Conservation (phyloP, 2,797 vertebrate species). For the Eupleurogrammus muticus region DNA sequence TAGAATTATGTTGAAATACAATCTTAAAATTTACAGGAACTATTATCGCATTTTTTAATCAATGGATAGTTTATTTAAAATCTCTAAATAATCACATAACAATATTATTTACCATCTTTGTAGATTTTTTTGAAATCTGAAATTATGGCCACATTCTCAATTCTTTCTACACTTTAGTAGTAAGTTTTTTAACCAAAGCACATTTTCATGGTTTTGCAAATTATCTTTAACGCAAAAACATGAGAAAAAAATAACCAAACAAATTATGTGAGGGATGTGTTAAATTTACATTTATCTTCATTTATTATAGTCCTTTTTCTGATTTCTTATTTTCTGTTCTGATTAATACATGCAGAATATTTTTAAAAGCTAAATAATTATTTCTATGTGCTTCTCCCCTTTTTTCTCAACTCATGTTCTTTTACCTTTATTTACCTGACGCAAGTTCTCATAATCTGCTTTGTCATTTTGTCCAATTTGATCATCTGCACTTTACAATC, state of each 20-base stretch:
- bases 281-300: not conserved
- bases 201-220: not conserved
- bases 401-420: too few relatives aligned
- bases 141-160: not conserved
- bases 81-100: not conserved
- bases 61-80: not conserved
- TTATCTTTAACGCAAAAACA: not conserved
- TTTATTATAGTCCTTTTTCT: not conserved
- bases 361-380: not conserved
- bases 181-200: not conserved
- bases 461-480: not conserved
- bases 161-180: not conserved
- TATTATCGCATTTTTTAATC: not conserved
- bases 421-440: not conserved
- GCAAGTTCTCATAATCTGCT: not conserved
- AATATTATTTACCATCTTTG: constrained; percentile 3
- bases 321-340: constrained; percentile 7
- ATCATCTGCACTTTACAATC: not conserved
- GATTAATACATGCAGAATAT: not conserved
- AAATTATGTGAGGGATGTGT: not conserved
- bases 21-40: not conserved
- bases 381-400: not conserved
- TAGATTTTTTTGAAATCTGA: not conserved
- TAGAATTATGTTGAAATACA: not conserved
- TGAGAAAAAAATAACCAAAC: not conserved